Base-by-base conservation (phyloP, 1,140 invertebrate species). In the Dryas iulia region DNA sequence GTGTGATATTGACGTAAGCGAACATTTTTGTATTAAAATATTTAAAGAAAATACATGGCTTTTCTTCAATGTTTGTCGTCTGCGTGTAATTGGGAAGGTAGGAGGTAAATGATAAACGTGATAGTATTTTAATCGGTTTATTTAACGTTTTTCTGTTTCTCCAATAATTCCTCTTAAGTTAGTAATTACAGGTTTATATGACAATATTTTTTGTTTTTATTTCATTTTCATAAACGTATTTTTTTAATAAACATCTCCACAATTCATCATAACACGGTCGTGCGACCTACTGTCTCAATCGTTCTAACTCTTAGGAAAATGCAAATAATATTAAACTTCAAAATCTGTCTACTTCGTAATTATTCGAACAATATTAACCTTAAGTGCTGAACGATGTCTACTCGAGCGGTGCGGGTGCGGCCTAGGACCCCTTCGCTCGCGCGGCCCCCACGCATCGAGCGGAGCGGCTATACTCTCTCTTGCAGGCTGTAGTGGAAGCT, bases 171-270 rank as follows among this genome's bases (percentile, higher is more conserved):
- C 78, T 84, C 89, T 91, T 91, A 91, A 85, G 80, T 88, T 89
- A 91, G 82, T 91, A 91, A 91, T 91, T 91, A 91, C 86, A 91
- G 84, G 82, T 89, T 91, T 90, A 91, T 89, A 84, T 87, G 87
- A 88, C 86, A 91, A 89, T 91, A 89, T 87, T 89, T 89, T 85
- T 91, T 84, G 81, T 89, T 89, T 89, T 89, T 89, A 89, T 88
- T 86, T 80, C 83, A 87, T 90, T 91, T 89, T 91, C 86, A 87
- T 89, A 90, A 90, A 90, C 82, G 86, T 86, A 88, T 87, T 91
- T 87, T 87, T 87, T 88, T 90, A 86, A 90, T 89, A 91, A 91
- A 91, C 86, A 86, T 91, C 82, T 90, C 82, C 87, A 91, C 86
- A 89, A 84, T 88, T 89, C 83, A 84, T 80, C 83, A 86, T 89